Base-by-base conservation (phyloP, 2,888 invertebrate genomes). In the Axea sp. region DNA sequence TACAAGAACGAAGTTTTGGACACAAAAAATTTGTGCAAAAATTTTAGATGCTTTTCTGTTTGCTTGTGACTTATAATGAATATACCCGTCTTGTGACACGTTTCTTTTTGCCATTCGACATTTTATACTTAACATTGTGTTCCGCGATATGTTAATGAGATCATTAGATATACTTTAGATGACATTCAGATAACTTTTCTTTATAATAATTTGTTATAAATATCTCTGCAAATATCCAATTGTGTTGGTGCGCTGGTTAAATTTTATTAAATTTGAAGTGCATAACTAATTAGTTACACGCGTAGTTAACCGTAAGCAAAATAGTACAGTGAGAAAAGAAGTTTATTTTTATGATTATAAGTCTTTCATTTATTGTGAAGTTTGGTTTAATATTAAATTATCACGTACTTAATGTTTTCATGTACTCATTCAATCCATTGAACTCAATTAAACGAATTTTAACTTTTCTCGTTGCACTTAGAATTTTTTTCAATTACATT, bases 1-100 rank as follows among this genome's bases (percentile, higher is more conserved):
- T 31, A 64, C 47, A 41, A 68, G 43, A 73, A 71, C 75, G 68
- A 78, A 78, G 77, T 78, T 79, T 67, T 30, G 73, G 65, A 31
- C 65, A 43, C 45, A 35, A 24, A 53, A 45, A 47, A 45, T 49
- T 43, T 51, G 51, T 28, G 60, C 53, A 47, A 60, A 65, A 45
- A 53, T 60, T n/a, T 45, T 60, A 57, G 60, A 39, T 45, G 51
- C 39, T 41, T 33, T 59, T 59, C 26, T 22, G 19, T 12, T 15
- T 9, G 17, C 33, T 14, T 9, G 47, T 12, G 15, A 15, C 47
- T 31, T 22, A 33, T 28, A 39, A 39, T 30, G 37, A 39, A 49
- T 17, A 22, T 22, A 9, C n/a, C 8, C 7, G 7, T 1, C 22
- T 2, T 7, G 14, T 11, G 15, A 31, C 30, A 37, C 15, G 37